Percentiles rank a stretch among this genome's conserved stretches.
Conservation (phyloP, 2,113 vertebrate genomes). For the Parotia lawesii region DNA sequence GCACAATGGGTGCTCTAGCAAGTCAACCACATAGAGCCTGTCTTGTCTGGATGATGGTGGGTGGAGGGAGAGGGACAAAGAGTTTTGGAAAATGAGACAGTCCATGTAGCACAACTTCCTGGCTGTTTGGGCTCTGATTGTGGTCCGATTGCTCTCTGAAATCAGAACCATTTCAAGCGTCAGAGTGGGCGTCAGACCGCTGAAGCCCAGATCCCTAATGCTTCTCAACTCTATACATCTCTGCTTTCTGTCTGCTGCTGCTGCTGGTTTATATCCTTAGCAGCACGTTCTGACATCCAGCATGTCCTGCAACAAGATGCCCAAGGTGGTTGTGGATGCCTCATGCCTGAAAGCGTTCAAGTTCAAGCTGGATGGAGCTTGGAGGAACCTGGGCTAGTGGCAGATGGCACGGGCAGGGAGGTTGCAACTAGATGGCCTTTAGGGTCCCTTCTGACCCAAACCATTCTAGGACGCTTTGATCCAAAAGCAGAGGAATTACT, state of each 20-base stretch:
- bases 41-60: neutral
- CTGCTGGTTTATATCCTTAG: neutral
- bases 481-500: neutral
- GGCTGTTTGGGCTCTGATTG: neutral
- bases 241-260: neutral
- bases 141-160: accelerated
- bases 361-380: neutral
- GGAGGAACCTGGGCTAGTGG: neutral
- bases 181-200: accelerated
- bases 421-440: neutral
- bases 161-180: neutral
- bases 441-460: neutral
- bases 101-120: neutral
- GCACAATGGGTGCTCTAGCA: neutral
- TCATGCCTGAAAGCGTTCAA: neutral
- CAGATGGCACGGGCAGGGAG: neutral
- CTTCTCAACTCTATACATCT: accelerated
- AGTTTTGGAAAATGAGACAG: neutral
- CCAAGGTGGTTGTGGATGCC: neutral
- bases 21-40: neutral
- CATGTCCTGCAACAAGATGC: neutral
- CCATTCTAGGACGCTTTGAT: neutral
- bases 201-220: accelerated
- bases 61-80: neutral
- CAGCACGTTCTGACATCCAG: neutral